Evolutionary conservation across 1,140 invertebrate species (phyloP).

Genomic region (Charaxes varanes): DNA sequence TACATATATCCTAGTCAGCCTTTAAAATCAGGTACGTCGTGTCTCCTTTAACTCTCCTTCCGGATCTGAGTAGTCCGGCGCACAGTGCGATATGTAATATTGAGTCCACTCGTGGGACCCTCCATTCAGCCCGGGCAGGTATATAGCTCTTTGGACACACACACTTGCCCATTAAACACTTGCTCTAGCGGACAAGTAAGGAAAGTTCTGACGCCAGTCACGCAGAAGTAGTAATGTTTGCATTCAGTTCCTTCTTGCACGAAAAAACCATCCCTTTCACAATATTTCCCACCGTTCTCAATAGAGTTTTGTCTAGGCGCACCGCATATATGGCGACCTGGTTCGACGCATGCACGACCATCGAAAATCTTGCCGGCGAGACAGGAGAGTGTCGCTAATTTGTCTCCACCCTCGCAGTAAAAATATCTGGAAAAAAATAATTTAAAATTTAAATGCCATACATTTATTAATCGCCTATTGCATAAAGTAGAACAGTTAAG

Average conservation of each 20-base stretch:
- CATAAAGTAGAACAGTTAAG: no score
- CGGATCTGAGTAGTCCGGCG: constrained; percentile 2
- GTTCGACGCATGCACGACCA: constrained; percentile 68
- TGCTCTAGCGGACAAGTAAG: constrained; percentile 51
- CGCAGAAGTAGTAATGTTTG: constrained; percentile 75
- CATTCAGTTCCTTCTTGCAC: constrained; percentile 70
- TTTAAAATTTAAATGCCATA: neutral
- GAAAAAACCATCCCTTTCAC: constrained; percentile 73
- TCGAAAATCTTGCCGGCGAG: constrained; percentile 74
- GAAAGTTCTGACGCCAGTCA: constrained; percentile 53
- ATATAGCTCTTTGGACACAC: constrained; percentile 64
- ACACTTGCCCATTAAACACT: constrained; percentile 74
- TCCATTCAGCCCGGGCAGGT: constrained; percentile 67
- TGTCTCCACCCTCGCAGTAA: constrained; percentile 73
- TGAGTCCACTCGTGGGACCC: no score
- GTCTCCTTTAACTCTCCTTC: constrained; percentile 17
- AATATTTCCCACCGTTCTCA: constrained; percentile 42
- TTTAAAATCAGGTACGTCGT: constrained; percentile 54
- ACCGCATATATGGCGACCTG: constrained; percentile 52
- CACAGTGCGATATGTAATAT: no score
- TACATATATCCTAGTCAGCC: no score
- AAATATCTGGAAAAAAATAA: constrained; percentile 55
- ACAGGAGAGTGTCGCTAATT: constrained; percentile 74
- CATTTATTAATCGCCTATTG: no score
- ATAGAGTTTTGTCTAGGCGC: constrained; percentile 28